A percentile compares a stretch with the other conserved stretches of the same genome.
These are phyloP conservation scores for Abrostola tripartita DNA, from an alignment of 2,888 invertebrate genomes.

Conservation along the genomic window DNA sequence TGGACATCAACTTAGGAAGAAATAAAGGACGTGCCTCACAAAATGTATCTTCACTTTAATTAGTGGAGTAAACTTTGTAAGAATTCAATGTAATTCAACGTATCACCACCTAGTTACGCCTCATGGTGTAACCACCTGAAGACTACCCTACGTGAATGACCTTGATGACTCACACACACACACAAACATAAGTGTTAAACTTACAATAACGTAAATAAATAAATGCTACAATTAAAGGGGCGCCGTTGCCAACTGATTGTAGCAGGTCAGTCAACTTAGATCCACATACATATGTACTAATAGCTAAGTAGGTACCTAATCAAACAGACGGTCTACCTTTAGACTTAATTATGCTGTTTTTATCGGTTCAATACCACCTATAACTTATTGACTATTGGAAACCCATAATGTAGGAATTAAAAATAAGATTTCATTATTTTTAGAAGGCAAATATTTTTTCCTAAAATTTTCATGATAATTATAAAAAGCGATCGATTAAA, in stretches of 20 bases:
- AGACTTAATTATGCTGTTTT: slow-evolving; percentile 31
- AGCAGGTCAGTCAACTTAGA: slow-evolving; percentile 43
- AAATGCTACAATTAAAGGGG: slow-evolving; percentile 35
- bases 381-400: slow-evolving; percentile 34
- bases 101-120: slow-evolving; percentile 39
- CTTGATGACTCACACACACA: slow-evolving; percentile 14
- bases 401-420: slow-evolving; percentile 20
- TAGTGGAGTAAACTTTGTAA: no score
- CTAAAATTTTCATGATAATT: neutral
- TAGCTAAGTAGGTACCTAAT: slow-evolving; percentile 30
- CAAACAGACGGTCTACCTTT: slow-evolving; percentile 37
- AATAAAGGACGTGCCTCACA: no score
- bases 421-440: neutral
- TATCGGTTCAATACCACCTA: slow-evolving; percentile 40
- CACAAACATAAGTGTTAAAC: slow-evolving; percentile 2
- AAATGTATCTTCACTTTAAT: neutral
- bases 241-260: slow-evolving; percentile 19
- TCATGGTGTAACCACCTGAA: slow-evolving; percentile 33
- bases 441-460: neutral
- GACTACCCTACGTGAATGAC: slow-evolving; percentile 34
- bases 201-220: slow-evolving; percentile 18
- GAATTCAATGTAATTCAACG: slow-evolving; percentile 39
- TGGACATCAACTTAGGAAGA: no score
- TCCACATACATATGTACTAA: slow-evolving; percentile 27
- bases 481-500: neutral